These are phyloP conservation scores for Philopedon plagiatum DNA, from an alignment of 2,888 invertebrate genomes.

Conservation along the genomic window DNA sequence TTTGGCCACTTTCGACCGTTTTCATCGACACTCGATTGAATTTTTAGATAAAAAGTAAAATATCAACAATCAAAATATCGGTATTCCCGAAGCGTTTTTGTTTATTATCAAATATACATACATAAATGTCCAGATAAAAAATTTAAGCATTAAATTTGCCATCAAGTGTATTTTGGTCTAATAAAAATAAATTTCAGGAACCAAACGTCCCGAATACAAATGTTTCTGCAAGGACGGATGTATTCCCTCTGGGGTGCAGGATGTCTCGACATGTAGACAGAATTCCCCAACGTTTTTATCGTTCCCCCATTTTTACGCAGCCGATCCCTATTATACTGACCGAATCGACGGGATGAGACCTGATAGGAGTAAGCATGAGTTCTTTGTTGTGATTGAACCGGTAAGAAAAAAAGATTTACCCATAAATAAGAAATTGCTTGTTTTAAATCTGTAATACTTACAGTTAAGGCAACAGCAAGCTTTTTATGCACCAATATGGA, in stretches of 20 bases:
- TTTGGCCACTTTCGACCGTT: no score
- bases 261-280: constrained; percentile 81
- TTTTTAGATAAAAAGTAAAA: no score
- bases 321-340: constrained; percentile 76
- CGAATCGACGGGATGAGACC: constrained; percentile 79
- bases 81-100: no score
- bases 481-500: no score
- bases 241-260: constrained; percentile 80
- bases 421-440: no score
- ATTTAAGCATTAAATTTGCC: not conserved
- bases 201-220: constrained; percentile 72
- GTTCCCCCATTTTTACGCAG: constrained; percentile 85
- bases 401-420: constrained; percentile 72
- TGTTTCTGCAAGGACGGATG: constrained; percentile 84
- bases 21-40: no score
- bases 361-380: constrained; percentile 78
- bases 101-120: not conserved
- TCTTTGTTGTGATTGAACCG: constrained; percentile 82
- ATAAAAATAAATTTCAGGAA: constrained; percentile 68
- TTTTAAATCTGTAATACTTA: no score
- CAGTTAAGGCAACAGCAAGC: no score
- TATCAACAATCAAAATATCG: no score
- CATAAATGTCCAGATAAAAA: not conserved
- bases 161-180: not conserved
- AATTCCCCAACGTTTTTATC: constrained; percentile 87